Percentiles rank a stretch among this genome's conserved stretches.
Evolutionary conservation across 2,888 invertebrate genomes (phyloP).

Genomic region (Portevinia maculata): DNA sequence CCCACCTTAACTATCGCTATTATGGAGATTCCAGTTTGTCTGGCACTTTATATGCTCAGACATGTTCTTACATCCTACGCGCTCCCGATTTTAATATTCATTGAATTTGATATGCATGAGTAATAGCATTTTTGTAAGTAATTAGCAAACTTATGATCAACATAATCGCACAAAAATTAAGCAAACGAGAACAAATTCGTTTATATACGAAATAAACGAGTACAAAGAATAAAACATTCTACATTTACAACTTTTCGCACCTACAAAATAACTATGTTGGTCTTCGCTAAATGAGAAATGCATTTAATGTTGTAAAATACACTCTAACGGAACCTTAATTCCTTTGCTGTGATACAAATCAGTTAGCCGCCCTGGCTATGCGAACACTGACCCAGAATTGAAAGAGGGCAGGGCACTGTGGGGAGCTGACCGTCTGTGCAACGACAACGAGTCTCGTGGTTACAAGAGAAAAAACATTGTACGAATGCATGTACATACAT

Average conservation of each 20-base stretch:
- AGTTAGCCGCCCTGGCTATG: constrained; percentile 64
- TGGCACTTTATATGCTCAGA: constrained; percentile 52
- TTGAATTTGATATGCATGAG: constrained; percentile 25
- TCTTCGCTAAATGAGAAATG: constrained; percentile 15
- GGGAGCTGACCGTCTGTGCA: constrained; percentile 50
- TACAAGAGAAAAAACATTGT: background rate
- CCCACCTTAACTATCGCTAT: constrained; percentile 12
- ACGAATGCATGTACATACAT: background rate
- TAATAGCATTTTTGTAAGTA: constrained; percentile 51
- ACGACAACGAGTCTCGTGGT: constrained; percentile 30
- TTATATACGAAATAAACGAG: background rate
- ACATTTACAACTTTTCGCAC: constrained; percentile 29
- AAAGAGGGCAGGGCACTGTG: constrained; percentile 59
- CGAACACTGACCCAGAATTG: constrained; percentile 65
- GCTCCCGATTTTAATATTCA: constrained; percentile 45
- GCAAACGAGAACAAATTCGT: background rate
- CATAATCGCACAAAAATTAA: constrained; percentile 31
- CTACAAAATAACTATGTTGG: constrained; percentile 4
- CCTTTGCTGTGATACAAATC: constrained; percentile 63
- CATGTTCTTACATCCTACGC: constrained; percentile 48
- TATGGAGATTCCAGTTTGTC: constrained; percentile 63
- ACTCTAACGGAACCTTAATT: constrained; percentile 69
- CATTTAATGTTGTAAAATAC: constrained; percentile 40
- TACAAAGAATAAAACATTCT: background rate
- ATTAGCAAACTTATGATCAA: constrained; percentile 61